Evolutionary conservation across 2,888 invertebrate species (phyloP).

Genomic region (Drosophila algonquin): DNA sequence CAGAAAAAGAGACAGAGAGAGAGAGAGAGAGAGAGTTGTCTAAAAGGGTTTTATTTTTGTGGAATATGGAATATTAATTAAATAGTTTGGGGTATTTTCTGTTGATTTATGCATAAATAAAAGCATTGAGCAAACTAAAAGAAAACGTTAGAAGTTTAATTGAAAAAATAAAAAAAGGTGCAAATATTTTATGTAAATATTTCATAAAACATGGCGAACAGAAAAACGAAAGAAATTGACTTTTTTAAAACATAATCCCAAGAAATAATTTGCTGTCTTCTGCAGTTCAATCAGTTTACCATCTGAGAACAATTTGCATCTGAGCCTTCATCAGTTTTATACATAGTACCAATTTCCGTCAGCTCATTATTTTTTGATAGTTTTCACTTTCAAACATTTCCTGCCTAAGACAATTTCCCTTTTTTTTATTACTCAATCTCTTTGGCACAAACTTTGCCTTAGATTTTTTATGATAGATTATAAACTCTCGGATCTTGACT

Average conservation of each 20-base stretch:
- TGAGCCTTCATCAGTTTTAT: neutral
- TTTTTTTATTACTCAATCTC: neutral
- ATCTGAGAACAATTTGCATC: neutral
- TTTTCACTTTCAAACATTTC: conserved; percentile 3
- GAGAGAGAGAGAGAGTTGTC: neutral
- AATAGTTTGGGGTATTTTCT: conserved; percentile 4
- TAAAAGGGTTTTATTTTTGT: conserved; percentile 5
- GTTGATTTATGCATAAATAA: neutral
- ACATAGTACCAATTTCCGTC: neutral
- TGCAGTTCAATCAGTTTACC: neutral
- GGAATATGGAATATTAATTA: conserved; percentile 18
- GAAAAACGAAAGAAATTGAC: neutral
- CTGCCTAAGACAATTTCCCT: conserved; percentile 1
- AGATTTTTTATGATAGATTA: conserved; percentile 56
- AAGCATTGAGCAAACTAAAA: neutral
- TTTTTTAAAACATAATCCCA: neutral
- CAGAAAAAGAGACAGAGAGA: neutral
- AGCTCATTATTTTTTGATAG: neutral
- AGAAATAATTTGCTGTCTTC: neutral
- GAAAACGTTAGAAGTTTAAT: neutral
- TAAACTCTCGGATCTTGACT: conserved; percentile 33
- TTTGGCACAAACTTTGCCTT: conserved; percentile 5
- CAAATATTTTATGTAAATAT: neutral
- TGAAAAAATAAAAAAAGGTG: neutral
- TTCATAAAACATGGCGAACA: too few relatives aligned